phyloP scores from a whole-genome alignment of 2,797 vertebrate genomes.

The Lacerta agilis region DNA sequence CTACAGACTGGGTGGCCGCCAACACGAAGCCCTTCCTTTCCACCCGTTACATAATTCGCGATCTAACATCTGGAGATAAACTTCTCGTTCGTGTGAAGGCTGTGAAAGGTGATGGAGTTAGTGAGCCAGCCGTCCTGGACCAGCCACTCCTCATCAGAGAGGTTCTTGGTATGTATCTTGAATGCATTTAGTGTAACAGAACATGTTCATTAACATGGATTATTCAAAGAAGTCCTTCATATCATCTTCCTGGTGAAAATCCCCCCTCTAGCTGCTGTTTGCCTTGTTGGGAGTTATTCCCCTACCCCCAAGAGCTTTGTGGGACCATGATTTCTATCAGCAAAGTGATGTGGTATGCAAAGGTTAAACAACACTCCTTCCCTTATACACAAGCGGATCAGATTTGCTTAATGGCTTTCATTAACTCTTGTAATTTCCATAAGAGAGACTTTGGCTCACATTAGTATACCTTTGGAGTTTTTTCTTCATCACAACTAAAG shows the following conservation, averaged over 20 bases:
- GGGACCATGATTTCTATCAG: not conserved
- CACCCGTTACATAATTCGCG: conserved; percentile 80
- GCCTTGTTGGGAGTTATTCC: not conserved
- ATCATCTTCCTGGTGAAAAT: not conserved
- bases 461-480: not conserved
- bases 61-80: conserved; percentile 82
- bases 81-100: conserved; percentile 84
- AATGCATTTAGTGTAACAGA: fast-evolving
- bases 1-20: conserved; percentile 84
- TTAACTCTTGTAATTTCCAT: not conserved
- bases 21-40: conserved; percentile 81
- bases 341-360: not conserved
- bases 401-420: not conserved
- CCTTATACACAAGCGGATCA: not conserved
- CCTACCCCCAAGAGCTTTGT: not conserved
- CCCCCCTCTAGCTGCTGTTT: not conserved
- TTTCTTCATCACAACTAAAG: too few relatives aligned
- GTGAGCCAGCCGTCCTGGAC: conserved; percentile 78
- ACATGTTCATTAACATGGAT: not conserved
- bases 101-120: conserved; percentile 80
- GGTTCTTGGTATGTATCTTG: conserved; percentile 79
- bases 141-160: conserved; percentile 84
- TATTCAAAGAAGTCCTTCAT: not conserved
- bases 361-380: not conserved
- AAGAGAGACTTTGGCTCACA: not conserved